These are phyloP conservation scores for Octopus bimaculoides DNA, from an alignment of 1,140 invertebrate genomes.

Conservation along the genomic window DNA sequence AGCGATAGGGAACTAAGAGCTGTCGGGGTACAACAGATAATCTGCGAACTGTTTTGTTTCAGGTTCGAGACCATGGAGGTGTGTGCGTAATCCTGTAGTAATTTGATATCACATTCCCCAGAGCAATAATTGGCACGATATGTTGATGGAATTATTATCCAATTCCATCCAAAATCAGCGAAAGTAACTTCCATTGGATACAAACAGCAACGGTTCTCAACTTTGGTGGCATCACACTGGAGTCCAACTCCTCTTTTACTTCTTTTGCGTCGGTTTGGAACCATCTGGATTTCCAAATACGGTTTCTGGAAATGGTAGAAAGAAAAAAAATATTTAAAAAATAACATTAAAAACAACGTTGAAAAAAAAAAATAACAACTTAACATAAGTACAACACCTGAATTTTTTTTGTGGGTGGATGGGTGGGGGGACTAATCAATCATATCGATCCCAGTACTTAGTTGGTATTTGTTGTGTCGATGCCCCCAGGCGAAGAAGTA, in stretches of 20 bases:
- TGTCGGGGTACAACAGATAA: constrained; percentile 87
- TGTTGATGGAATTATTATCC: constrained; percentile 79
- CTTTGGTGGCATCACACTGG: constrained; percentile 31
- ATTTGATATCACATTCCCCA: constrained; percentile 36
- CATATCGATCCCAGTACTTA: too few species aligned
- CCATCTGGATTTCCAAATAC: constrained; percentile 78
- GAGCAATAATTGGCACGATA: constrained; percentile 44
- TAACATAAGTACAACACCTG: too few species aligned
- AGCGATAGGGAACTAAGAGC: constrained; percentile 89
- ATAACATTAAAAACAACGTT: too few species aligned
- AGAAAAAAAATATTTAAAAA: not conserved
- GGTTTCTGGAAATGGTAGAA: constrained; percentile 58
- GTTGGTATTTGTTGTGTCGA: too few species aligned
- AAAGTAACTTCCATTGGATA: constrained; percentile 89
- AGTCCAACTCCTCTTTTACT: constrained; percentile 56
- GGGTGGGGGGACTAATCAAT: too few species aligned
- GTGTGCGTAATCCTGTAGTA: constrained; percentile 73
- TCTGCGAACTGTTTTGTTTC: constrained; percentile 66
- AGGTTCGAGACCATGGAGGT: constrained; percentile 62
- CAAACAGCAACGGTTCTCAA: constrained; percentile 71
- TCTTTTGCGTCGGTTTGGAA: constrained; percentile 53
- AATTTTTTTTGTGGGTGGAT: too few species aligned
- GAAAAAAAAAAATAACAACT: too few species aligned
- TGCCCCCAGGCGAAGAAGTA: too few species aligned
- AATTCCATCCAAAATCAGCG: constrained; percentile 86